Conservation (phyloP, 2,113 vertebrate genomes). For the Zingel zingel region DNA sequence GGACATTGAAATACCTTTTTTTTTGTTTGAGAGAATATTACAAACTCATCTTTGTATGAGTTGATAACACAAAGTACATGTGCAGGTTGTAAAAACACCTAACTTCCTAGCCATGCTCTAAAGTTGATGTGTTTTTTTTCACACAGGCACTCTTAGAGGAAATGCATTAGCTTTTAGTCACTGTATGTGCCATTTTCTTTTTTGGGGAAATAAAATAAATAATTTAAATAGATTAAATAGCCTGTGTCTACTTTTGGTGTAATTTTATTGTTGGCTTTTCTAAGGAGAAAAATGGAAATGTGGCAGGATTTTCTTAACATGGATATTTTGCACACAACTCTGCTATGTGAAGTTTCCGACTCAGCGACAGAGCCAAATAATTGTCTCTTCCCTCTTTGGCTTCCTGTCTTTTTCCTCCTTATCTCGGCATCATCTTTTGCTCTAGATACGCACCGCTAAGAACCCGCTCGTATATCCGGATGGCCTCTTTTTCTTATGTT, state of each 20-base stretch:
- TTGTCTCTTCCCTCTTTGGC: conserved; percentile 62
- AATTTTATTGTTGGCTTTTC: neutral
- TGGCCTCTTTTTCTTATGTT: conserved; percentile 61
- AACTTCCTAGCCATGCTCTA: conserved; percentile 21
- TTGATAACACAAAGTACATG: neutral
- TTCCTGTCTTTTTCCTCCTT: conserved; percentile 58
- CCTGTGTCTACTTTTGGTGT: conserved; percentile 33
- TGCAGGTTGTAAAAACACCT: conserved; percentile 24
- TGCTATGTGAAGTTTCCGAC: conserved; percentile 23
- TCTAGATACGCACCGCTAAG: conserved; percentile 58
- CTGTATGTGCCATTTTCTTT: conserved; percentile 33
- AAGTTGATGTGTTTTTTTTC: conserved; percentile 26
- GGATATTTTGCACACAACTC: conserved; percentile 1
- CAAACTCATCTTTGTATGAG: conserved; percentile 1
- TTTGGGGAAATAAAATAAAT: conserved; percentile 66
- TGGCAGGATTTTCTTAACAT: conserved; percentile 23
- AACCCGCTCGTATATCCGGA: conserved; percentile 59
- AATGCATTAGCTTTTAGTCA: conserved; percentile 21
- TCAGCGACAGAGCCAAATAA: conserved; percentile 57
- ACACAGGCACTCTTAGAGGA: conserved; percentile 23
- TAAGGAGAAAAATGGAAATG: conserved; percentile 11
- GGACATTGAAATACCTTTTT: neutral
- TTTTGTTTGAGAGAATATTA: neutral
- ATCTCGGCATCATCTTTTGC: conserved; percentile 62
- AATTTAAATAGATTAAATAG: conserved; percentile 39